Percentiles rank a stretch among this genome's conserved stretches.
These are phyloP conservation scores for Capromys pilorides DNA, from an alignment of 2,797 vertebrate genomes.

Conservation along the genomic window DNA sequence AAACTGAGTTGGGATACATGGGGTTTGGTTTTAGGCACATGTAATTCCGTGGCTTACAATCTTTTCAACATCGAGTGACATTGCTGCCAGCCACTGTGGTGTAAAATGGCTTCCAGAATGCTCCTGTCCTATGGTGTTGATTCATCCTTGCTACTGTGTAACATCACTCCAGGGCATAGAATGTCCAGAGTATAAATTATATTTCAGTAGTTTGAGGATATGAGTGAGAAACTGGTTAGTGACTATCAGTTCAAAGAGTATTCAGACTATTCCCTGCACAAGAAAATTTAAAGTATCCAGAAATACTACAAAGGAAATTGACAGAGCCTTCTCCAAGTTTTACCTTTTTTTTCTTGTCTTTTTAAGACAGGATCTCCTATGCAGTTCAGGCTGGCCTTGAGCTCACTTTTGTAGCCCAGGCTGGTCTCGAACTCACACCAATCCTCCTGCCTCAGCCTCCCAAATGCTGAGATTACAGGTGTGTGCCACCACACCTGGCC, in stretches of 20 bases:
- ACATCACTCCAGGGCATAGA: background rate
- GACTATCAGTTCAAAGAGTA: background rate
- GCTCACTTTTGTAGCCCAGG: too few relatives aligned
- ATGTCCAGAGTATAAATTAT: background rate
- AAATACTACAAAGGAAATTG: conserved; percentile 12
- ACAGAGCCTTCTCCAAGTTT: background rate
- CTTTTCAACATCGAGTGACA: background rate
- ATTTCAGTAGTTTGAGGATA: background rate
- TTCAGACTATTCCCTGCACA: background rate
- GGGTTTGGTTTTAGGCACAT: background rate
- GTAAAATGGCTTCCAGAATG: background rate
- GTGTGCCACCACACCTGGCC: too few relatives aligned
- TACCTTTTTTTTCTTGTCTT: too few relatives aligned
- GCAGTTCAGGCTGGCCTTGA: too few relatives aligned
- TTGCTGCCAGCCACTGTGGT: background rate
- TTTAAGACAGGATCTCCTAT: too few relatives aligned
- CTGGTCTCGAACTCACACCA: too few relatives aligned
- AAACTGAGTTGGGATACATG: background rate
- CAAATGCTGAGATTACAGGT: too few relatives aligned
- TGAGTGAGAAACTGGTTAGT: background rate
- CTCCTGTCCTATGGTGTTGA: background rate
- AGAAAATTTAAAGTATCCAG: conserved; percentile 3
- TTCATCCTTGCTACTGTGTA: background rate
- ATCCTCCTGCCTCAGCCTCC: too few relatives aligned
- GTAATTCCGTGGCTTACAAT: background rate